Conservation (phyloP, 1,140 invertebrate species). For the Caenorhabditis remanei region DNA sequence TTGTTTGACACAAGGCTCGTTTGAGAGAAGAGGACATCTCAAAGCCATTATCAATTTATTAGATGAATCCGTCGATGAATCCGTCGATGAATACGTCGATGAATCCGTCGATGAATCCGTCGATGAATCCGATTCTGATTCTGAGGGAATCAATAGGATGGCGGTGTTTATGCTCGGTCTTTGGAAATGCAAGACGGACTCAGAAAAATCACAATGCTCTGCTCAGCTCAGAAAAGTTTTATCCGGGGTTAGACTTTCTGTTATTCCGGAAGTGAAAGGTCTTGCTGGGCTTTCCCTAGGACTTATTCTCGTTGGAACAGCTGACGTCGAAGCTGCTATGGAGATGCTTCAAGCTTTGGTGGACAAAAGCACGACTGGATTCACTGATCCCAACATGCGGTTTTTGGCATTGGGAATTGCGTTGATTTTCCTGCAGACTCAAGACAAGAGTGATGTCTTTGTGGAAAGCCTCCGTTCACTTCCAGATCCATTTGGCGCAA, state of each 20-base stretch:
- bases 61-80: too few species aligned
- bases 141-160: too few species aligned
- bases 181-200: too few species aligned
- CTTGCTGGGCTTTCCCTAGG: conserved; percentile 94
- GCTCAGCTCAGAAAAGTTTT: conserved; percentile 80
- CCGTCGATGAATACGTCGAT: too few species aligned
- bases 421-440: conserved; percentile 91
- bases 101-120: too few species aligned
- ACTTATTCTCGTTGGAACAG: conserved; percentile 94
- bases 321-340: conserved; percentile 91
- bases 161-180: too few species aligned
- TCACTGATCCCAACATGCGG: conserved; percentile 88
- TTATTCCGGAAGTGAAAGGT: conserved; percentile 90
- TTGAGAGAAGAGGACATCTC: too few species aligned
- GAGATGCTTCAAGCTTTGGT: conserved; percentile 88
- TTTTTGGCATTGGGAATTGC: conserved; percentile 95
- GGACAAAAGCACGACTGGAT: conserved; percentile 86
- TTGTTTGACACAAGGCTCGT: too few species aligned
- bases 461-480: conserved; percentile 92
- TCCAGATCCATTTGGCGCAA: conserved; percentile 91
- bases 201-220: too few species aligned
- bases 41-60: too few species aligned
- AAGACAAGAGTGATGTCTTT: conserved; percentile 92
- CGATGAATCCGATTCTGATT: too few species aligned
- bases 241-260: conserved; percentile 84